Base-by-base conservation (phyloP, 2,888 invertebrate genomes). In the Cephonodes hylas region DNA sequence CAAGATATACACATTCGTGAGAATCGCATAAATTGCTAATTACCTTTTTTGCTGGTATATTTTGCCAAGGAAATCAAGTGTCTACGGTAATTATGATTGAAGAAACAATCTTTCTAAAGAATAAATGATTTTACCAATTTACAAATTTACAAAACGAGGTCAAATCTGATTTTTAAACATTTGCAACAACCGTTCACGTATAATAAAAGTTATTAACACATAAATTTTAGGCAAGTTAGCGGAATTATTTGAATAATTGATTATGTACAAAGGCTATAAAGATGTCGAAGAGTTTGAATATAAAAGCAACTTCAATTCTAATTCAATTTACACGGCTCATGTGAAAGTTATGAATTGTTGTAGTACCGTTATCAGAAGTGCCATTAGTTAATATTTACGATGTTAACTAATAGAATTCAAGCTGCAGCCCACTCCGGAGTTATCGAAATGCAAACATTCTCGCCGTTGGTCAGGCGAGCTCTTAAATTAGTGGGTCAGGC, bases 401-500 rank as follows among this genome's bases (percentile, higher is more conserved):
- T 73, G 73, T 80, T 73, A 77, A 73, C 70, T 73, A 71, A 71
- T 65, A 67, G 61, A 64, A 66, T 70, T 69, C 66, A 71, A 72
- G 74, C 70, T 81, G 77, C 75, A 79, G 71, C 67, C 64, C 66
- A 65, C 66, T 67, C 59, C 60, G 58, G 70, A 77, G 72, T 83
- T 84, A 88, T 86, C 85, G 77, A 70, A 81, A 81, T 76, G 83
- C 79, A 84, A 81, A 83, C 80, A 83, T 65, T 68, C 69, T 66
- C 64, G 70, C 73, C 68, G 71, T 70, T 69, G 66, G 67, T 61
- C 66, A 63, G 64, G 34, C 56, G 44, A 23, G 57, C 58, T 74
- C 72, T 77, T 76, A 80, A 83, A 84, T 81, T 83, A 86, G 84
- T 88, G 78, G 88, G 89, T 84, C 90, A 87, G 73, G 68, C 77